These are phyloP conservation scores for Chrysemys picta DNA, from an alignment of 2,113 vertebrate species.

Conservation along the genomic window DNA sequence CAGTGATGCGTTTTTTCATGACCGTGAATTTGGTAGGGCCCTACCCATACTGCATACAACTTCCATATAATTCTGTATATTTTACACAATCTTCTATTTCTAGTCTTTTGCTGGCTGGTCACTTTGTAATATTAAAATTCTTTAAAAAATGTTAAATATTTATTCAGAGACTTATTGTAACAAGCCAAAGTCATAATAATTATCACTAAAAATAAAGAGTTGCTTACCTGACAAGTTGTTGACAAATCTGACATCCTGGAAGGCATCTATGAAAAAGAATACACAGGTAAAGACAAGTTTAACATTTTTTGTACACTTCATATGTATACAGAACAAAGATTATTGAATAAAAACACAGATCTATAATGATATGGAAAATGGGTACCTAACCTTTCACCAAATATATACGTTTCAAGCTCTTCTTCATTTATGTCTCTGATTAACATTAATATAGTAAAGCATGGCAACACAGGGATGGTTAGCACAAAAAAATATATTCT, in stretches of 20 bases:
- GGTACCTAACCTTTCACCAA: fast-evolving
- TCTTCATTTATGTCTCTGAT: neutral
- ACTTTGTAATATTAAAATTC: neutral
- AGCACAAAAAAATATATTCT: neutral
- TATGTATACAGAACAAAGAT: neutral
- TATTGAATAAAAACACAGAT: neutral
- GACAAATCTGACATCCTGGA: constrained; percentile 99
- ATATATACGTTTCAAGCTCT: neutral
- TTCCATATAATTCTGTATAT: neutral
- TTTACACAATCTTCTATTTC: neutral
- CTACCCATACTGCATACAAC: neutral
- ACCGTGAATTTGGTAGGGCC: too few species aligned
- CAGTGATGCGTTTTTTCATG: too few species aligned
- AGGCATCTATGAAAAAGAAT: constrained; percentile 89
- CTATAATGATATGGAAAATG: neutral
- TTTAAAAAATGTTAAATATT: neutral
- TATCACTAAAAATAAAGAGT: constrained; percentile 5
- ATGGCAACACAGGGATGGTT: neutral
- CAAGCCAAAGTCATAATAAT: neutral
- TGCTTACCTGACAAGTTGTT: constrained; percentile 96
- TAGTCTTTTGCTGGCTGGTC: neutral
- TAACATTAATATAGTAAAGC: neutral
- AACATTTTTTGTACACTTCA: neutral
- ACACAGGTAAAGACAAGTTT: neutral
- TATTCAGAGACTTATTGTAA: neutral